These are phyloP conservation scores for Pelusios castaneus DNA, from an alignment of 2,113 vertebrate genomes.

Conservation along the genomic window DNA sequence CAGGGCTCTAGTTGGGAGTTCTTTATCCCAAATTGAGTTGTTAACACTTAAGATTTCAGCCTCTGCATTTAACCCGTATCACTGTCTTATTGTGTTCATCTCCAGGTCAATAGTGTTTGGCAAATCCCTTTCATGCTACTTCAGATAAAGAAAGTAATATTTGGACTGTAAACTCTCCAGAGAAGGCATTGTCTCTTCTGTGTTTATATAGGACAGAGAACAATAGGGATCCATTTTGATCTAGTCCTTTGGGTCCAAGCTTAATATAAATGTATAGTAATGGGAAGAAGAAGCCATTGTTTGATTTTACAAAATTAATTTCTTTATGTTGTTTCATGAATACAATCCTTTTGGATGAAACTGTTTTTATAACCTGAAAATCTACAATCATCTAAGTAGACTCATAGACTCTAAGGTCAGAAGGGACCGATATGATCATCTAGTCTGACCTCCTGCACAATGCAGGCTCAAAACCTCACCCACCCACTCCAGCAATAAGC, in stretches of 20 bases:
- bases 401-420: too few species aligned
- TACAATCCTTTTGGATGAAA: background rate
- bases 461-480: too few species aligned
- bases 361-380: background rate
- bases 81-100: background rate
- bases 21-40: rapidly evolving
- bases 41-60: background rate
- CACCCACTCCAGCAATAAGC: too few species aligned
- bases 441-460: too few species aligned
- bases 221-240: background rate
- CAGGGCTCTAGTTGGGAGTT: background rate
- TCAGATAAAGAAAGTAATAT: background rate
- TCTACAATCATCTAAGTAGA: background rate
- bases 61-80: background rate
- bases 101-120: background rate
- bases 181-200: rapidly evolving
- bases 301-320: background rate
- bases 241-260: background rate
- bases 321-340: background rate
- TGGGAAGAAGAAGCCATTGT: background rate
- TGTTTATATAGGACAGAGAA: rapidly evolving
- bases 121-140: background rate
- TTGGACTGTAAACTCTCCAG: background rate
- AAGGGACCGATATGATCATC: too few species aligned
- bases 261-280: background rate